Base-by-base conservation (phyloP, 1,140 invertebrate species). In the Bombus confusus region DNA sequence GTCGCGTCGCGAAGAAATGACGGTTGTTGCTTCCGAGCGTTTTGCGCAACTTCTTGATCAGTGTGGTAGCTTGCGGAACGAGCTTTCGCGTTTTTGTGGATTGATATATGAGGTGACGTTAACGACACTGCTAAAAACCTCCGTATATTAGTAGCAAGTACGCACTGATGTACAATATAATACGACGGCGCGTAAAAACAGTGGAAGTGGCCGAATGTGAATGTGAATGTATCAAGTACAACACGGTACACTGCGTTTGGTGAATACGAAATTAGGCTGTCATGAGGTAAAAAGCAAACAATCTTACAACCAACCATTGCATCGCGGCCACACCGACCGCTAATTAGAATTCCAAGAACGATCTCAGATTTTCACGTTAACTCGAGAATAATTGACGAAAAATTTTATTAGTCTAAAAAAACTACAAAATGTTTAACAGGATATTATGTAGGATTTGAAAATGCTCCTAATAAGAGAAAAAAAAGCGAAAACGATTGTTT, bases 31-130 rank as follows among this genome's bases (percentile, higher is more conserved):
- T 34, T 80, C 75, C n/a, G 18, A 52, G 18, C 6, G 87, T 88
- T 89, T 89, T 86, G 84, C 72, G 39, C 62, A 4, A 39, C n/a
- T 90, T 84, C 78, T 90, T 87, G 85, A 87, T 74, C 68, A 64
- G 31, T 52, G 43, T 18, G 18, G 52, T 59, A 12, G 59, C 28
- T 10, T 43, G 59, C 10, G 71, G 5, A 39, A 52, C 77, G 68
- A 85, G 76, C 69, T 81, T 74, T 74, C 83, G 10, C 39, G 78
- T 87, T 90, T 87, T 90, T 89, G 68, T 69, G 43, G 39, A 83
- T 81, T 89, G 88, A 87, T 89, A 87, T 89, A 89, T 85, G 88
- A 89, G 89, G 88, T 78, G 85, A 89, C 74, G 80, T 81, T 88
- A 84, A 57, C 64, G 47, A 43, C 5, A 25, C 76, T 43, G 59